Conservation (phyloP, 2,113 vertebrate genomes). For the Cathartes aura region DNA sequence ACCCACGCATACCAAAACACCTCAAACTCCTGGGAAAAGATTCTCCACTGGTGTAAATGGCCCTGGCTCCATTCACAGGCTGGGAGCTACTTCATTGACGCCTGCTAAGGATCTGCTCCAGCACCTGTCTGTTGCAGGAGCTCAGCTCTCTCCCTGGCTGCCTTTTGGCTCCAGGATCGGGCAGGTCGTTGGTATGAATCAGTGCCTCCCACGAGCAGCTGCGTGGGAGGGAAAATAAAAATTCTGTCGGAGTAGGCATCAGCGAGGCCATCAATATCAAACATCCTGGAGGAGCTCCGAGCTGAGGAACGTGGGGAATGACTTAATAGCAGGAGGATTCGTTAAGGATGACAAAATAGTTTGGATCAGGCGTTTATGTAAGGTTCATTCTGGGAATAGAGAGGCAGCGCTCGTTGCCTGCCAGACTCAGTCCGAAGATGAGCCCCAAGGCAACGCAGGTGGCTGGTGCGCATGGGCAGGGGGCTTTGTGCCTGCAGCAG, state of each 20-base stretch:
- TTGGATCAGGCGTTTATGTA: not conserved
- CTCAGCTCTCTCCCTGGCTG: not conserved
- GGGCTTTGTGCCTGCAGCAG: not conserved
- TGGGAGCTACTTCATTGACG: not conserved
- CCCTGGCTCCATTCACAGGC: not conserved
- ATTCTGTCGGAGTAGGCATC: not conserved
- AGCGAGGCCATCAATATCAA: not conserved
- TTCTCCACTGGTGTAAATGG: not conserved
- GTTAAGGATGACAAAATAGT: not conserved
- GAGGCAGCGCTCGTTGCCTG: not conserved
- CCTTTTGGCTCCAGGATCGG: not conserved
- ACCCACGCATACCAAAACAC: not conserved
- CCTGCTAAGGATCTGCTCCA: not conserved
- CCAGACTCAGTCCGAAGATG: not conserved
- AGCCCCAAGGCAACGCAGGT: not conserved
- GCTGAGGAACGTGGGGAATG: not conserved
- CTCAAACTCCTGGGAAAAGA: not conserved
- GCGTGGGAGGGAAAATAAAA: not conserved
- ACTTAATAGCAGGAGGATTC: not conserved
- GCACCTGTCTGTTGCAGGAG: not conserved
- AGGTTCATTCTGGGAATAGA: not conserved
- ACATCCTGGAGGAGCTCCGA: not conserved
- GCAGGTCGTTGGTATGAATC: not conserved
- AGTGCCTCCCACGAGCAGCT: slow-evolving; percentile 16
- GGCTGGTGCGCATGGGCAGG: not conserved